These are phyloP conservation scores for Penaeus japonicus DNA, from an alignment of 1,140 invertebrate genomes.

Conservation along the genomic window DNA sequence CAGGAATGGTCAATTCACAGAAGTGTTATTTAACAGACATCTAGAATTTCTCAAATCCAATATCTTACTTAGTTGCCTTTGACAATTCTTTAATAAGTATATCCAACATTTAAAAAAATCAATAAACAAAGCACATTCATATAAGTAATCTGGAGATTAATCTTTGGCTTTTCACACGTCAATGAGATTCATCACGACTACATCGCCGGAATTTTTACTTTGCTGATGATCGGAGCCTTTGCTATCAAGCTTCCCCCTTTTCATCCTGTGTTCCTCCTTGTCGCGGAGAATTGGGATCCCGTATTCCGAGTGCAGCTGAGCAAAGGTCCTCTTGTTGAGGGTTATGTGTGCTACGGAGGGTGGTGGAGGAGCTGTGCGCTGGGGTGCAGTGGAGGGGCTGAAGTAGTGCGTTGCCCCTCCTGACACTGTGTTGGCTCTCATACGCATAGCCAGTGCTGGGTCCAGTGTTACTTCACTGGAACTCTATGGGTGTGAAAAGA, in stretches of 20 bases:
- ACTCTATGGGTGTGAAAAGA: background rate
- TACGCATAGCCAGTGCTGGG: slow-evolving; percentile 32
- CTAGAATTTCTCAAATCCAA: too few relatives aligned
- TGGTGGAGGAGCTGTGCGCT: slow-evolving; percentile 4
- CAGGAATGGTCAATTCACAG: too few relatives aligned
- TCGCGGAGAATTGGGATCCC: slow-evolving; percentile 31
- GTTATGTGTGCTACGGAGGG: slow-evolving; percentile 28
- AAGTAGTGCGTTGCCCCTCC: slow-evolving; percentile 30
- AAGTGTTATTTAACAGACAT: too few relatives aligned
- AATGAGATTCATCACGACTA: too few relatives aligned
- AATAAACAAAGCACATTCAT: too few relatives aligned
- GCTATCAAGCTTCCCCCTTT: background rate
- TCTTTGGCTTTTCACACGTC: too few relatives aligned
- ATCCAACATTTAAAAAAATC: too few relatives aligned
- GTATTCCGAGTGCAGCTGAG: slow-evolving; percentile 42
- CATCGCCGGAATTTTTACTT: too few relatives aligned
- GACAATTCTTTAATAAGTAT: too few relatives aligned
- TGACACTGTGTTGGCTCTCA: slow-evolving; percentile 51
- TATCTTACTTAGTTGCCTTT: too few relatives aligned
- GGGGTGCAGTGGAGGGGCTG: background rate
- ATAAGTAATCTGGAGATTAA: too few relatives aligned
- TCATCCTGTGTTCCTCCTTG: slow-evolving; percentile 21
- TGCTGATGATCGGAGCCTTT: too few relatives aligned
- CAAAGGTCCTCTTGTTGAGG: slow-evolving; percentile 36
- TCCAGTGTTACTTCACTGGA: slow-evolving; percentile 45